phyloP scores from a whole-genome alignment of 2,888 invertebrate genomes.

The Esperia sulphurella region DNA sequence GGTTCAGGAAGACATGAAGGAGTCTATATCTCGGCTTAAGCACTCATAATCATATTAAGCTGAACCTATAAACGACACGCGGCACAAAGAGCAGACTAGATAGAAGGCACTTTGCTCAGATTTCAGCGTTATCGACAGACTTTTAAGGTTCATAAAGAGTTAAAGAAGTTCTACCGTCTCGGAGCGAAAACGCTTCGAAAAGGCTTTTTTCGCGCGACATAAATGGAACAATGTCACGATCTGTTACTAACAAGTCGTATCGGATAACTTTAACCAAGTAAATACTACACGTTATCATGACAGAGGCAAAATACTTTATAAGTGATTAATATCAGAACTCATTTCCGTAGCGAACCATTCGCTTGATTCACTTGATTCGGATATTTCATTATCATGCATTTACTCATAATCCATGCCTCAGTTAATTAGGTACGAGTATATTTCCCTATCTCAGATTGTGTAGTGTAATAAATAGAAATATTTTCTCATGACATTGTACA shows the following conservation, averaged over 20 bases:
- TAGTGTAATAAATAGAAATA: no score
- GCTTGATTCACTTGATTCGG: no score
- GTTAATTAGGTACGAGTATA: no score
- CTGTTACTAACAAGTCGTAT: neutral
- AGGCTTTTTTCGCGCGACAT: neutral
- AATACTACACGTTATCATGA: neutral
- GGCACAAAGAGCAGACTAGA: conserved; percentile 23
- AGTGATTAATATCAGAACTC: neutral
- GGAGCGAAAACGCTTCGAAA: neutral
- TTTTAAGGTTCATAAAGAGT: conserved; percentile 42
- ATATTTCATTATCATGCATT: no score
- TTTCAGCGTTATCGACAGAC: conserved; percentile 25
- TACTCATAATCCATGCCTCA: no score
- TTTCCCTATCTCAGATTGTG: no score
- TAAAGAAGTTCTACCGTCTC: conserved; percentile 35
- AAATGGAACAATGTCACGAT: neutral
- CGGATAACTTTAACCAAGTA: neutral
- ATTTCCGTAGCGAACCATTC: no score
- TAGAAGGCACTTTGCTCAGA: conserved; percentile 25
- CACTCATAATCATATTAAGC: conserved; percentile 36
- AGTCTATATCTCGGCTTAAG: conserved; percentile 24
- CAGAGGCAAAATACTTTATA: neutral
- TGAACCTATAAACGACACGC: conserved; percentile 23
- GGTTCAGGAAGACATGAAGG: conserved; percentile 11
- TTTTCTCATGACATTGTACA: no score